Evolutionary conservation across 2,113 vertebrate genomes (phyloP).

Genomic region (Phrynosoma blainvillii): DNA sequence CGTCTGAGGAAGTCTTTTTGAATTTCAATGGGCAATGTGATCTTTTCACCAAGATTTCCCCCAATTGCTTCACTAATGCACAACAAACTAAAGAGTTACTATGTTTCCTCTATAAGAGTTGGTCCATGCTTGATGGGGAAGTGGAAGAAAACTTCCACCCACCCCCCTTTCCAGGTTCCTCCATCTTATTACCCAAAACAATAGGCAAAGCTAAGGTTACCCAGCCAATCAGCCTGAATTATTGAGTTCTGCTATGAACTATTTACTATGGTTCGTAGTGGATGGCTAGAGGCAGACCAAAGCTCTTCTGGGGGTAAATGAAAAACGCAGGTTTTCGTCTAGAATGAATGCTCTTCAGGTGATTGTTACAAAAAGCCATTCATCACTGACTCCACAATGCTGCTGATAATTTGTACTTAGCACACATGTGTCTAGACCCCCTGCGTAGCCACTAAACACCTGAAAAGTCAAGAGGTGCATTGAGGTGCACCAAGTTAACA

Average conservation of each 20-base stretch:
- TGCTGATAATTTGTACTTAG: constrained; percentile 33
- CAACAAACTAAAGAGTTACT: constrained; percentile 12
- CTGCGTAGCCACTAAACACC: constrained; percentile 13
- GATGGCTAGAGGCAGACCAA: constrained; percentile 31
- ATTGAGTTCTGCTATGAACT: constrained; percentile 31
- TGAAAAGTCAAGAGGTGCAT: constrained; percentile 28
- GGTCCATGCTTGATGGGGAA: not conserved
- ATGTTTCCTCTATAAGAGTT: constrained; percentile 3
- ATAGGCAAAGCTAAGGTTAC: constrained; percentile 34
- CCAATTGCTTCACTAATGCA: constrained; percentile 10
- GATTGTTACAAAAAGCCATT: constrained; percentile 34
- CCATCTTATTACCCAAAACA: constrained; percentile 14
- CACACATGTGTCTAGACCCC: constrained; percentile 11
- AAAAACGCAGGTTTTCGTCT: constrained; percentile 6
- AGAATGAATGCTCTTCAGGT: constrained; percentile 28
- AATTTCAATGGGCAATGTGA: constrained; percentile 36
- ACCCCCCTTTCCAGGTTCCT: constrained; percentile 19
- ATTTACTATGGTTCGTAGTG: constrained; percentile 25
- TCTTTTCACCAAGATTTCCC: constrained; percentile 10
- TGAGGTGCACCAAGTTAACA: constrained; percentile 9
- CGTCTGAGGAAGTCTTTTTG: constrained; percentile 13
- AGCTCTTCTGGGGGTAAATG: constrained; percentile 34
- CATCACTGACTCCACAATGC: constrained; percentile 26
- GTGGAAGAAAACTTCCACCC: not conserved
- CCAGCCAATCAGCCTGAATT: constrained; percentile 15